A percentile compares a stretch with the other conserved stretches of the same genome.
Conservation (phyloP, 2,113 vertebrate species). For the Phalacrocorax carbo region DNA sequence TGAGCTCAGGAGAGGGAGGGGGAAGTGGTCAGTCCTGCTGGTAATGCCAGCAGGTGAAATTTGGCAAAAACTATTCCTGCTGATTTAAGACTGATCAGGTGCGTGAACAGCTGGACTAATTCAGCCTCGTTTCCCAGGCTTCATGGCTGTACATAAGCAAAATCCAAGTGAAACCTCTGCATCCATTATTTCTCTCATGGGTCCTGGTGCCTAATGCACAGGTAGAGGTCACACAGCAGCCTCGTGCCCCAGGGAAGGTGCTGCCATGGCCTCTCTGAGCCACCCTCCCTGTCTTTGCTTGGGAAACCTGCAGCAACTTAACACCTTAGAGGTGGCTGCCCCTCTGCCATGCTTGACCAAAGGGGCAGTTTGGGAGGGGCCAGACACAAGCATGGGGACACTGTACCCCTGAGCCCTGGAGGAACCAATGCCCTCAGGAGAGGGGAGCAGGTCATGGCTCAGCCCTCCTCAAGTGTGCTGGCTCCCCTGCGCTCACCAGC, state of each 20-base stretch:
- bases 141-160: neutral
- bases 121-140: neutral
- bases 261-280: neutral
- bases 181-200: neutral
- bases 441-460: neutral
- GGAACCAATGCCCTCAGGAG: rapidly evolving
- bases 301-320: neutral
- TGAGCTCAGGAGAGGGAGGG: neutral
- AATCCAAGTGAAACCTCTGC: neutral
- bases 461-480: rapidly evolving
- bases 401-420: neutral
- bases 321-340: neutral
- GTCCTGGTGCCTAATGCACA: neutral
- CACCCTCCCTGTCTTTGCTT: neutral
- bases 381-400: rapidly evolving
- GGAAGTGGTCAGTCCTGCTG: neutral
- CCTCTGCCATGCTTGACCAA: neutral
- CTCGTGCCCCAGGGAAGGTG: neutral
- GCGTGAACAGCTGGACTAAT: neutral
- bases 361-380: neutral
- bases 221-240: rapidly evolving
- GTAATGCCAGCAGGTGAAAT: neutral
- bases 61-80: neutral
- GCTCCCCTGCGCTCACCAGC: neutral
- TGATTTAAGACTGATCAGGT: neutral